Base-by-base conservation (phyloP, 1,140 invertebrate species). In the Nasonia giraulti region DNA sequence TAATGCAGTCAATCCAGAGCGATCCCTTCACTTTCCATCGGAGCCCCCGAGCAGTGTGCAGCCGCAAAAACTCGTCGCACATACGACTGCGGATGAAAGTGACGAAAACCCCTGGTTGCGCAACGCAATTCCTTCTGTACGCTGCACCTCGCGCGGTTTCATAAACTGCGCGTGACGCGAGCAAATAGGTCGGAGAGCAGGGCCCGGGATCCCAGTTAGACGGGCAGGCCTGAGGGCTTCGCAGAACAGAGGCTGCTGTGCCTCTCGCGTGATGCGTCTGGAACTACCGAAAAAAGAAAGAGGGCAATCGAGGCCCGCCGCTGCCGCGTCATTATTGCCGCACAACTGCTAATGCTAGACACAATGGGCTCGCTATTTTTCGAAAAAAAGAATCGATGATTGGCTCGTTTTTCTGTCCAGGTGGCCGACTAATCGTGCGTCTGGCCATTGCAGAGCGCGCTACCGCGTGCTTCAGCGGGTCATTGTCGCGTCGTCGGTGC, bases 11-110 rank as follows among this genome's bases (percentile, higher is more conserved):
- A n/a, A 62, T 33, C 8, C 2, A 11, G 66, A 12, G 44, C 14
- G 12, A 82, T 82, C 55, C 74, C 82, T 83, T 83, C 82, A 83
- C 74, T 83, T 83, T 83, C 37, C 55, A 40, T 27, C 27, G 27
- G 47, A 50, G 47, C 47, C 12, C 47, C 20, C 33, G 33, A 37
- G 33, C 33, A 37, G 4, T 37, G 33, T 37, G 50, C 27, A 4
- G 14, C 17, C 2, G 66, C 68, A 76, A 76, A 82, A 82, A 75
- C 27, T 40, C 11, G 33, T 55, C 20, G 50, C 37, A 82, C 55
- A 76, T 27, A 76, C 33, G 66, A 62, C 4, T 23, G 47, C 37
- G 44, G 17, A 20, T 27, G 40, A 62, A 47, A 76, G 73, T 83
- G 81, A 83, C 55, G 81, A 83, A 76, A 83, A 83, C 23, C 73